Evolutionary conservation across 2,113 vertebrate species (phyloP), one percentile per base, ranked within the genome.

Genomic region (Apus apus): DNA sequence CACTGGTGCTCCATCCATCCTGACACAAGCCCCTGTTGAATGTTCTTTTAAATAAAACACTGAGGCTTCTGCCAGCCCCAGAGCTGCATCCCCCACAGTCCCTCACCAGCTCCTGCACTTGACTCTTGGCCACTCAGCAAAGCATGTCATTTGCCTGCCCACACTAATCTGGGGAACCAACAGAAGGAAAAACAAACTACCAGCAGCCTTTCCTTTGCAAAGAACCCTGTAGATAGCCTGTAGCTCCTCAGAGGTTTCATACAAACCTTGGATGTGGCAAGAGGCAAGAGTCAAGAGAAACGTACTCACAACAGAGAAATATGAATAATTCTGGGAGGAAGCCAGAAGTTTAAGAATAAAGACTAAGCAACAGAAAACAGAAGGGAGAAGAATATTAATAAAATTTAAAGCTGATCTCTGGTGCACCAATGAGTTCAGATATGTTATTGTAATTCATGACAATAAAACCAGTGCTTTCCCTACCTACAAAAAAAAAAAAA

Each of bases 1-100:
- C 19, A 2, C 5, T 67, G 22, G 6, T 71, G 43, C 8, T 29
- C 11, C 17, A 86, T 22, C 9, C 29, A 76, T 60, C 30, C 51
- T 74, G 51, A 53, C 27, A 56, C 5, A 75, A 71, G 25, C 6
- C 6, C 5, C 38, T 46, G 6, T 22, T 77, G 53, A 34, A 43
- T 65, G 27, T 7, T 21, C 25, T 74, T 73, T 71, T 60, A 71
- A 75, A 70, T 18, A 26, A 66, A 71, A 9, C 46, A 27, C 23
- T 67, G 11, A 12, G 21, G 58, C 25, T 57, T 15, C 46, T 5
- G 3, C 8, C 21, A 90, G 20, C 7, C 72, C 25, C 53, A 78
- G 11, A 2, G 61, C 32, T 11, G 36, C 2, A 1, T 36, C 29
- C 5, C 6, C 34, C 20, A 13, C n/a, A 5, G 2, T 14, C 8